Conservation (phyloP, 2,797 vertebrate genomes). For the Hemibagrus guttatus region DNA sequence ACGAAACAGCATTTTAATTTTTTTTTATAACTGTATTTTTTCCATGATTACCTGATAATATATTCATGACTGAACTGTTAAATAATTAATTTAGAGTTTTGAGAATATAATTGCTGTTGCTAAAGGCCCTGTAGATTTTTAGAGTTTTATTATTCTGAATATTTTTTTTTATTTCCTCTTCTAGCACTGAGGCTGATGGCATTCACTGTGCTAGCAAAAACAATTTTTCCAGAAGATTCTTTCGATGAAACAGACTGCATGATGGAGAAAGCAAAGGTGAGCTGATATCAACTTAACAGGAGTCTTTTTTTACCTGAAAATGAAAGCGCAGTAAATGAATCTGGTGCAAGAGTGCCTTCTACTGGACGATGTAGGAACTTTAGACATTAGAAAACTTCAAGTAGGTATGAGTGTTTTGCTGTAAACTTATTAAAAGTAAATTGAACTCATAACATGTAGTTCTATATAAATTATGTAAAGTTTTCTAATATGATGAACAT, state of each 20-base stretch:
- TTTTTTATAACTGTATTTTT: neutral
- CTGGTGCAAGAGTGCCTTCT: constrained; percentile 67
- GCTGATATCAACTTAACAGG: neutral
- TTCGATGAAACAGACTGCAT: neutral
- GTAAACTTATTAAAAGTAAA: neutral
- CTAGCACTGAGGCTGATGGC: too few relatives aligned
- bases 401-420: neutral
- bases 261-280: constrained; percentile 5
- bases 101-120: neutral
- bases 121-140: neutral
- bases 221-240: neutral
- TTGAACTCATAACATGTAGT: neutral
- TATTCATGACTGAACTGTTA: neutral
- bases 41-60: neutral
- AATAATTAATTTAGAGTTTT: neutral
- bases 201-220: constrained; percentile 2
- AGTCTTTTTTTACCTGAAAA: constrained; percentile 20
- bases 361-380: constrained; percentile 56
- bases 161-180: neutral
- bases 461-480: too few relatives aligned
- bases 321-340: constrained; percentile 33
- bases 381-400: neutral
- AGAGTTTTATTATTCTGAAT: neutral
- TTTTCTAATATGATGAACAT: neutral
- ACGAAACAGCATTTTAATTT: too few relatives aligned